Conservation (phyloP, 2,888 invertebrate genomes). For the Amblyjoppa proteus region DNA sequence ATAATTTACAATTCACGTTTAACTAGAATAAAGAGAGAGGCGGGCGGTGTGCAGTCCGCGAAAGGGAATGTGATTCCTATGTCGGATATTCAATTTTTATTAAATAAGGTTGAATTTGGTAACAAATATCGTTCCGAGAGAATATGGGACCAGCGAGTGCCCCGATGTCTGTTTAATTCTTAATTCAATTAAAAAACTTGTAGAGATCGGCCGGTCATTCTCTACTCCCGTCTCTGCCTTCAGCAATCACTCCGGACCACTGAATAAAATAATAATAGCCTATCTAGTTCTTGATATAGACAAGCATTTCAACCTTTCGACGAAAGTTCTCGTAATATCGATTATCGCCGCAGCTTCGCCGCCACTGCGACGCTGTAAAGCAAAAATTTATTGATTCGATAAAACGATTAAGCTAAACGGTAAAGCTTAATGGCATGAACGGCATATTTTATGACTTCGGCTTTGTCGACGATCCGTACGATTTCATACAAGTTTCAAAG, state of each 20-base stretch:
- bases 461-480: too few species aligned
- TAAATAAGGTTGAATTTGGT: too few species aligned
- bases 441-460: too few species aligned
- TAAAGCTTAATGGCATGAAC: too few species aligned
- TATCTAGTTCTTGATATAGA: neutral
- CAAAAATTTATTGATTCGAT: too few species aligned
- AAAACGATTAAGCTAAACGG: too few species aligned
- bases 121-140: too few species aligned
- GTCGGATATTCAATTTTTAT: constrained; percentile 27
- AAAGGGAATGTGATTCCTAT: neutral
- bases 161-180: constrained; percentile 10
- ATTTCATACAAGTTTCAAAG: too few species aligned
- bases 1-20: constrained; percentile 43
- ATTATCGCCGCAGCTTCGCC: too few species aligned
- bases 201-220: neutral
- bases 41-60: neutral
- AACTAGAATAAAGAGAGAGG: constrained; percentile 15
- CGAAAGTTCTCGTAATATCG: too few species aligned
- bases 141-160: neutral
- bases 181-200: constrained; percentile 47
- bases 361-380: too few species aligned
- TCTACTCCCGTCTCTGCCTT: neutral
- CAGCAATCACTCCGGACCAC: neutral
- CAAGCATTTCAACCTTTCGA: neutral
- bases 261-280: constrained; percentile 34